Evolutionary conservation across 1,140 invertebrate genomes (phyloP), one percentile per base, ranked within the genome.

Genomic region (Galendromus occidentalis): DNA sequence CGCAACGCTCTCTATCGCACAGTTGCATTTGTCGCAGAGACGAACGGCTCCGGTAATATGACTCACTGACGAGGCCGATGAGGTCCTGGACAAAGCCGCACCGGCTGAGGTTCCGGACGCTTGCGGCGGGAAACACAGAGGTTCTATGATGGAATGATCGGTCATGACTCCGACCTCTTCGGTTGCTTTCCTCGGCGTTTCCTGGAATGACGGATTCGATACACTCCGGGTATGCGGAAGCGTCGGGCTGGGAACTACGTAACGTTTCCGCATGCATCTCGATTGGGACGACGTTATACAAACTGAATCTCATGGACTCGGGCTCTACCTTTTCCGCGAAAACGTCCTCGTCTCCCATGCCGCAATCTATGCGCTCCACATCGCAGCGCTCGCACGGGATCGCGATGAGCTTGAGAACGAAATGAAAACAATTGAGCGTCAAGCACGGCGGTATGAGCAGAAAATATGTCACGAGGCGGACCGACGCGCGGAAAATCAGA

Each of bases 11-110:
- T 79, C 80, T 30, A 82, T 82, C 12, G 78, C 78, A 65, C 80
- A 79, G 69, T 82, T 82, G 71, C 82, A 84, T 68, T 82, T 82
- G 70, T 84, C 82, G 75, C 82, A 84, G 66, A 83, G 79, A 69
- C 80, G 81, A 42, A 81, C 79, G 14, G 45, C 66, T 55, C 77
- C 66, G 12, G 70, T 69, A 68, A 51, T 65, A 51, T 67, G 71
- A 42, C 28, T 66, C 45, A 44, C 71, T 64, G 51, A 25, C 28
- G 59, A 65, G 28, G 59, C 28, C 17, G 42, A 44, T 14, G 44
- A 64, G 44, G 64, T 44, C 17, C 25, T 64, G 29, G 44, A 47
- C 5, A 65, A 64, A 25, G 42, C 41, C 29, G 59, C 22, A 25
- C 59, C 64, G 45, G 20, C 42, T 65, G 67, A 6, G 28, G 22